Evolutionary conservation across 2,113 vertebrate species (phyloP).

Genomic region (Podiceps cristatus): DNA sequence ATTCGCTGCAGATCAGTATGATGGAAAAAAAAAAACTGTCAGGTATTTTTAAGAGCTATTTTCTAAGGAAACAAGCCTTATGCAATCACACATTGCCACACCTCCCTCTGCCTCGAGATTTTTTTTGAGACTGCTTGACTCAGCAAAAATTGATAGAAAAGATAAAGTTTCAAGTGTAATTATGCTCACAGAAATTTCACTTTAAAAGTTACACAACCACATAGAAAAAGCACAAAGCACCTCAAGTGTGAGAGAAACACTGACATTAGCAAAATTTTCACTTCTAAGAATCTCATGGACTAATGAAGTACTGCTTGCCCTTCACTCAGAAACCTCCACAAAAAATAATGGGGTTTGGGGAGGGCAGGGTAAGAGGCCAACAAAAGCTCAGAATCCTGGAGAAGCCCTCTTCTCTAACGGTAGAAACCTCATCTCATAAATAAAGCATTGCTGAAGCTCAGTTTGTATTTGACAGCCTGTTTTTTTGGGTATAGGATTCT

Average conservation of each 20-base stretch:
- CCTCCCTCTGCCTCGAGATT: background rate
- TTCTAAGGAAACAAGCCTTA: background rate
- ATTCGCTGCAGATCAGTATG: background rate
- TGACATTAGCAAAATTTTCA: background rate
- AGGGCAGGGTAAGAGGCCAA: background rate
- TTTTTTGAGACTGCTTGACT: background rate
- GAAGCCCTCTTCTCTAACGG: background rate
- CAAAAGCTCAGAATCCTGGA: background rate
- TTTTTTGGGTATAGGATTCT: background rate
- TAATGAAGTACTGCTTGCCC: background rate
- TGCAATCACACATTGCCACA: background rate
- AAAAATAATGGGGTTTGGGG: background rate
- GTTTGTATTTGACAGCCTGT: background rate
- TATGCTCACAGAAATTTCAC: background rate
- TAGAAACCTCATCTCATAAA: background rate
- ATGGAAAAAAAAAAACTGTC: background rate
- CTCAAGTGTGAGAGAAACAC: background rate
- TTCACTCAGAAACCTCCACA: background rate
- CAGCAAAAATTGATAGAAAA: background rate
- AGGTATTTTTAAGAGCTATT: background rate
- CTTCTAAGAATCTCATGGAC: background rate
- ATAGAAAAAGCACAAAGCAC: background rate
- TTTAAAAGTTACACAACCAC: background rate
- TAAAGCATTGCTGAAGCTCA: background rate
- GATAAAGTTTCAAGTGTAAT: background rate